These are phyloP conservation scores for Paraescarpia echinospica DNA, from an alignment of 1,140 invertebrate species.

Conservation along the genomic window DNA sequence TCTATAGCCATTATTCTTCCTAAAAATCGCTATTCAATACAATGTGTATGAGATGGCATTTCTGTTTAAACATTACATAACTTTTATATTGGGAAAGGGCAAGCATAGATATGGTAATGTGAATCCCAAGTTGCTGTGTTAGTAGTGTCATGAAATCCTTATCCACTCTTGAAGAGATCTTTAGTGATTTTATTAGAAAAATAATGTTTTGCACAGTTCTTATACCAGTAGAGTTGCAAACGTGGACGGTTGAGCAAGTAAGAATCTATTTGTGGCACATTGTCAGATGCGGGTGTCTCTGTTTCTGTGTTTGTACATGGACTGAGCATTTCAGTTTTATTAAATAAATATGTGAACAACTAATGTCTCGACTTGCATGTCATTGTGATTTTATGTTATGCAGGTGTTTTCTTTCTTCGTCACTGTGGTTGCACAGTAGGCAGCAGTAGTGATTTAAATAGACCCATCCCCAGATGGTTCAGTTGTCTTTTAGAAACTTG, in stretches of 20 bases:
- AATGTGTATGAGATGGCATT: too few species aligned
- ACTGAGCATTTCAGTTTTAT: not conserved
- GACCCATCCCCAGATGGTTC: too few species aligned
- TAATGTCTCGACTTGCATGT: not conserved
- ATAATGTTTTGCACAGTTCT: not conserved
- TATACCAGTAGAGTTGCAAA: not conserved
- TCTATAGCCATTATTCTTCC: too few species aligned
- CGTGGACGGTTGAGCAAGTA: not conserved
- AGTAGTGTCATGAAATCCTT: not conserved
- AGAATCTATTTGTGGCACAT: not conserved
- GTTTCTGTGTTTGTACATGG: not conserved
- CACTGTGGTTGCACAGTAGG: not conserved
- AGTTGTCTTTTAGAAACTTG: too few species aligned
- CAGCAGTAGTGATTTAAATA: not conserved
- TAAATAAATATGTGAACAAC: slow-evolving; percentile 2
- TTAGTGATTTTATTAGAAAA: not conserved
- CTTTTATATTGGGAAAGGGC: too few species aligned
- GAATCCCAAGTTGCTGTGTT: too few species aligned
- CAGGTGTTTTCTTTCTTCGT: not conserved
- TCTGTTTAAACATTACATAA: too few species aligned
- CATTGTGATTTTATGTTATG: not conserved
- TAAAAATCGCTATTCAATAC: too few species aligned
- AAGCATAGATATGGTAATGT: too few species aligned
- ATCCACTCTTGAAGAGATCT: not conserved
- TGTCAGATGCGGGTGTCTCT: not conserved